Evolutionary conservation across 1,140 invertebrate species (phyloP), one percentile per base, ranked within the genome.

Genomic region (Oncopodura yosiiana): DNA sequence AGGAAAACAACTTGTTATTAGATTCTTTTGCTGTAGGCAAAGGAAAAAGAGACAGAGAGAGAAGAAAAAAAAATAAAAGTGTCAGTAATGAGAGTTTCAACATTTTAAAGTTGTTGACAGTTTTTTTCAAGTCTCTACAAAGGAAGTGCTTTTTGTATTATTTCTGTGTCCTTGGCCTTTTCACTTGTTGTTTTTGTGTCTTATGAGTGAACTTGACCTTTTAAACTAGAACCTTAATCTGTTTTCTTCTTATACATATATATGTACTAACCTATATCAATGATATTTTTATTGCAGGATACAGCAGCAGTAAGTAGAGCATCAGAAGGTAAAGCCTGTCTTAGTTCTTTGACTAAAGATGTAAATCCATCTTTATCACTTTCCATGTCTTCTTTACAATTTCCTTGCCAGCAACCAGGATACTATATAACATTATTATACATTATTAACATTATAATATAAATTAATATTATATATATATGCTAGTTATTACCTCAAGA

Each of bases 241-340:
- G n/a, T n/a, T n/a, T n/a, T n/a, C n/a, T n/a, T n/a, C n/a, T n/a
- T n/a, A n/a, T n/a, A n/a, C n/a, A 34, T 34, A 9, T 34, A 34
- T 34, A 9, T 9, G n/a, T 9, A 34, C 6, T 34, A 34, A 8
- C 30, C 14, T 34, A 9, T 8, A 9, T 34, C 14, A 34, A 9
- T 34, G 8, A 9, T 34, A n/a, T 8, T 34, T n/a, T n/a, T n/a
- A n/a, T n/a, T n/a, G n/a, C n/a, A n/a, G n/a, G n/a, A n/a, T n/a
- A n/a, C n/a, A n/a, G 8, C 8, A 9, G 30, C 30, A 34, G 30
- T n/a, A 34, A 8, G 8, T n/a, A 34, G 8, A 9, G 30, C 30
- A 8, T 8, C 74, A 4, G 78, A 74, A n/a, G 81, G 63, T 1
- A 81, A 78, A 1, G 71, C 71, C 26, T 72, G 71, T 0, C 70